Evolutionary conservation across 2,888 invertebrate species (phyloP).

Genomic region (Calameuta pallipes): DNA sequence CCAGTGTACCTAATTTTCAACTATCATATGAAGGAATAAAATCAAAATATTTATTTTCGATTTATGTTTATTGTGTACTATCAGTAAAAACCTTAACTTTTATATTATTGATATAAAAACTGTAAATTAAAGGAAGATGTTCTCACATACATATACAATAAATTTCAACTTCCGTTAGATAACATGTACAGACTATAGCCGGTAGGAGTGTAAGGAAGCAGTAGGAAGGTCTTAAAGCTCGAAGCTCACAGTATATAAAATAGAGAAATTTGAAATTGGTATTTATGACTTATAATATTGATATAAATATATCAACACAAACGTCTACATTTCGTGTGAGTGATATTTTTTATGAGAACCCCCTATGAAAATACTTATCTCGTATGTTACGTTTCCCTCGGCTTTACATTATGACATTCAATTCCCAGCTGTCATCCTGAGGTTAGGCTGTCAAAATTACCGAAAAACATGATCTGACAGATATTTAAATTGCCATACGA

Average conservation of each 20-base stretch:
- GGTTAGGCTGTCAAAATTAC: constrained; percentile 36
- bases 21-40: constrained; percentile 37
- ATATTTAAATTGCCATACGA: not conserved
- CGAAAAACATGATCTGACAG: not conserved
- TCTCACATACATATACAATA: not conserved
- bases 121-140: not conserved
- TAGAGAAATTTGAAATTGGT: constrained; percentile 42
- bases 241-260: constrained; percentile 10
- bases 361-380: not conserved
- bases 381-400: not conserved
- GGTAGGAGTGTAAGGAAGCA: not conserved
- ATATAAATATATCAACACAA: not conserved
- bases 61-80: constrained; percentile 14
- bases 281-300: constrained; percentile 39
- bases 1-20: constrained; percentile 36
- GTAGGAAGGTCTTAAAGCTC: not conserved
- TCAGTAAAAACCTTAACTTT: not conserved
- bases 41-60: constrained; percentile 52
- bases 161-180: not conserved
- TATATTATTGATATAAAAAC: not conserved
- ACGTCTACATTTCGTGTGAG: constrained; percentile 8
- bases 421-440: constrained; percentile 26
- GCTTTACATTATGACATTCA: not conserved
- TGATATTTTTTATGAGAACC: constrained; percentile 4
- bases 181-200: not conserved